Percentiles rank a stretch among this genome's conserved stretches.
Conservation (phyloP, 2,797 vertebrate genomes). For the Graptemys geographica region DNA sequence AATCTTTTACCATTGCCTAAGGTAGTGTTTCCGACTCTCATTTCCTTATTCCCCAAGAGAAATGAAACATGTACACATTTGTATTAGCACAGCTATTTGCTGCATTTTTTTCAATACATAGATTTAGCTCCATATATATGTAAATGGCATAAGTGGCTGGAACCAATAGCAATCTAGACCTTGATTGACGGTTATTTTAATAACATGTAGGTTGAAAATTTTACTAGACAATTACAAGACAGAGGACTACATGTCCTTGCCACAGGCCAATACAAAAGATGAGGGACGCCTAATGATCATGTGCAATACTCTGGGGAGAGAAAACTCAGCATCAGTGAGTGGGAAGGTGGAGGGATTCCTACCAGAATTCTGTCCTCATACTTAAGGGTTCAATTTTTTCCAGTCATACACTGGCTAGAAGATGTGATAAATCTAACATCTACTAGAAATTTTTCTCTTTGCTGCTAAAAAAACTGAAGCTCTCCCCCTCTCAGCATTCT, state of each 20-base stretch:
- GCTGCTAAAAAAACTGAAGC: background rate
- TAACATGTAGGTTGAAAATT: background rate
- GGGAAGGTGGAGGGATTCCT: background rate
- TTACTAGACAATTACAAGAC: background rate
- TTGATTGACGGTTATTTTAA: background rate
- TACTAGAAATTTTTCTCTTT: background rate
- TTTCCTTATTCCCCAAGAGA: background rate
- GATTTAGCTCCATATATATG: background rate
- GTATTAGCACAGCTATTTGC: background rate
- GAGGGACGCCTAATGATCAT: rapidly evolving
- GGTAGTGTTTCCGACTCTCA: background rate
- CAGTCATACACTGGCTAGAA: background rate
- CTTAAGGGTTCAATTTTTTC: background rate
- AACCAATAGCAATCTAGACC: background rate
- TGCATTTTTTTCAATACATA: background rate
- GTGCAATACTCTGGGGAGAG: background rate
- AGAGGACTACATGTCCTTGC: rapidly evolving
- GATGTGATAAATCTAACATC: background rate
- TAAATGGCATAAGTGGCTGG: background rate
- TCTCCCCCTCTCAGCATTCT: background rate
- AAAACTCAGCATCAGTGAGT: background rate
- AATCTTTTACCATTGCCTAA: background rate
- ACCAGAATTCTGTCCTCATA: background rate
- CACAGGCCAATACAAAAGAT: background rate
- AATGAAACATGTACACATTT: background rate